phyloP scores from a whole-genome alignment of 1,140 invertebrate species.

The Euwallacea fornicatus region DNA sequence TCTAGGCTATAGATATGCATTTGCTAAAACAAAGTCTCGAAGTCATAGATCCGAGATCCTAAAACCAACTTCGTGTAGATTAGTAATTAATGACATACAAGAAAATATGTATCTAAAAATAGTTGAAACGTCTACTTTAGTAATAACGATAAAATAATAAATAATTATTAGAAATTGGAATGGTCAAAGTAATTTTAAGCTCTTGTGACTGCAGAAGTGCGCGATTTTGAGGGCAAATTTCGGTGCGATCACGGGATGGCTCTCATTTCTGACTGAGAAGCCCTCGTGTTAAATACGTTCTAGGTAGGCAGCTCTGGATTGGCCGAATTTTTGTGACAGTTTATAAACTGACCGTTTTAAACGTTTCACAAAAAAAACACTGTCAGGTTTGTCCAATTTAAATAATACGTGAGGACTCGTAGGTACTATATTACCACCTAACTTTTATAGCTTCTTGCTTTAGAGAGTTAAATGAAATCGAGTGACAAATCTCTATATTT shows the following conservation, averaged over 20 bases:
- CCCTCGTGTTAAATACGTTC: not conserved
- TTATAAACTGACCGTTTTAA: constrained; percentile 16
- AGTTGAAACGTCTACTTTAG: constrained; percentile 18
- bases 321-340: constrained; percentile 9
- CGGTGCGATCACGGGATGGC: not conserved
- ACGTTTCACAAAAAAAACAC: constrained; percentile 11
- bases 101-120: constrained; percentile 30
- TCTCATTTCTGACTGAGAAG: not conserved
- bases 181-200: constrained; percentile 22
- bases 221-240: not conserved
- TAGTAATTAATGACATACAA: not conserved
- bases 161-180: constrained; percentile 3
- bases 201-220: not conserved
- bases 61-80: too few species aligned
- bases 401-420: constrained; percentile 17
- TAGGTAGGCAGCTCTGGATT: constrained; percentile 1
- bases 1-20: not conserved
- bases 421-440: constrained; percentile 37
- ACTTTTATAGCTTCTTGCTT: constrained; percentile 45
- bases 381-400: constrained; percentile 23
- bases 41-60: not conserved
- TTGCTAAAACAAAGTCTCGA: not conserved
- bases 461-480: constrained; percentile 41
- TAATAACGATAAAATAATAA: constrained; percentile 8
- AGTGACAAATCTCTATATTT: constrained; percentile 41